Percentiles rank a stretch among this genome's conserved stretches.
These are phyloP conservation scores for Thelaira solivaga DNA, from an alignment of 2,888 invertebrate genomes.

Conservation along the genomic window DNA sequence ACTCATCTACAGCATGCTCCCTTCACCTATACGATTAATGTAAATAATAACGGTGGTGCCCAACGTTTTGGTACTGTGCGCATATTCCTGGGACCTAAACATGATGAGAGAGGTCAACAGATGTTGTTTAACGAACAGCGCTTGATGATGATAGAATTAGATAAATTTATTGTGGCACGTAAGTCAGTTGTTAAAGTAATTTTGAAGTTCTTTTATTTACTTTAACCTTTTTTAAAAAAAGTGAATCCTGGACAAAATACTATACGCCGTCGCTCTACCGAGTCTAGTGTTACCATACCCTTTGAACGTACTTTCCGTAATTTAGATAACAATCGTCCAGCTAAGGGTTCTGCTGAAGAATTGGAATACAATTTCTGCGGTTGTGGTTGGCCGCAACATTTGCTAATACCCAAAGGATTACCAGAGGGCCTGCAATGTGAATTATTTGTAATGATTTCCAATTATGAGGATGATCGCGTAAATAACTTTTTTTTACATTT, in stretches of 20 bases:
- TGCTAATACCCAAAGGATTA: slow-evolving; percentile 86
- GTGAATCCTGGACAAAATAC: slow-evolving; percentile 84
- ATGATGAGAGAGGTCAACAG: slow-evolving; percentile 82
- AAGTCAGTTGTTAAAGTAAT: slow-evolving; percentile 64
- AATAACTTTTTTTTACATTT: slow-evolving; percentile 17
- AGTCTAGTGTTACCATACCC: slow-evolving; percentile 89
- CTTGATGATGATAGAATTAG: slow-evolving; percentile 82
- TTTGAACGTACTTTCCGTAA: slow-evolving; percentile 89
- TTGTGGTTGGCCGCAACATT: slow-evolving; percentile 91
- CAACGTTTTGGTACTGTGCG: slow-evolving; percentile 76
- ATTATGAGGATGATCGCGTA: slow-evolving; percentile 82
- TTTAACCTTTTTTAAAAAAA: slow-evolving; percentile 68
- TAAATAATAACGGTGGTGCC: slow-evolving; percentile 79
- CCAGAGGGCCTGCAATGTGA: slow-evolving; percentile 82
- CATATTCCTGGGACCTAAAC: slow-evolving; percentile 82
- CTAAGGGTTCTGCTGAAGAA: slow-evolving; percentile 78
- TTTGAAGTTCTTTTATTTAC: slow-evolving; percentile 63
- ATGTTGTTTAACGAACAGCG: slow-evolving; percentile 79
- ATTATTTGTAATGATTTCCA: slow-evolving; percentile 87
- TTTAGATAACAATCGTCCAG: slow-evolving; percentile 81
- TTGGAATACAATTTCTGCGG: slow-evolving; percentile 88
- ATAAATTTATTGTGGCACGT: slow-evolving; percentile 81
- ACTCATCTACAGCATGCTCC: slow-evolving; percentile 87
- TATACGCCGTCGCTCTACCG: slow-evolving; percentile 81
- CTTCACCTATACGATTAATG: slow-evolving; percentile 83